Evolutionary conservation across 2,888 invertebrate genomes (phyloP), one percentile per base, ranked within the genome.

Genomic region (Oeneis ivallda): DNA sequence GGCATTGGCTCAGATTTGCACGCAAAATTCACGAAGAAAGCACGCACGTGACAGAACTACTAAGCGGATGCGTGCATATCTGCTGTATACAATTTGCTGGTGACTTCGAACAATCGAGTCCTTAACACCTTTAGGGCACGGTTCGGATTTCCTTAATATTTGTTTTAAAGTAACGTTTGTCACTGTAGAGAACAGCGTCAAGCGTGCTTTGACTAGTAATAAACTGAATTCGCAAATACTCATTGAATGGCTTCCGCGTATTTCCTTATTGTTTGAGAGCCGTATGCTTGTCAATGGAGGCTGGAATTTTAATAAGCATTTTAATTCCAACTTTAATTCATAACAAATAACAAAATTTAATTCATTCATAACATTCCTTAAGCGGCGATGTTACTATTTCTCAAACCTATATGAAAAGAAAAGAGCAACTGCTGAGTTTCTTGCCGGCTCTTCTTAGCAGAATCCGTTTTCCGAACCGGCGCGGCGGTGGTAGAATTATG

Each of bases 11-110:
- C 80, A 83, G 85, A 86, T 89, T 89, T 83, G 87, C 88, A 85
- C 85, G 88, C 89, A 86, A 91, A 89, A 88, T 86, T 79, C 84
- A 82, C 84, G 85, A 90, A 89, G 91, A 90, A 90, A 90, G 90
- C 89, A 84, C 77, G 84, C 83, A 82, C 91, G 89, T 90, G 91
- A 88, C 84, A 77, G 67, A 82, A 80, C 82, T 90, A 76, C 81
- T 74, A 81, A 89, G 79, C 72, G 73, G 72, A 79, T 76, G 82
- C 81, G 80, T 84, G 80, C 77, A 80, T 70, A 69, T 66, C 70
- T 66, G 66, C 74, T 68, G 72, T 67, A 70, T 67, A 66, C 71
- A 72, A 69, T 72, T 68, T 74, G 70, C 73, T 66, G 71, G 61
- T 67, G 60, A 62, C 66, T 64, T 54, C 64, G 56, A 50, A 68